A percentile compares a stretch with the other conserved stretches of the same genome.
Evolutionary conservation across 2,113 vertebrate species (phyloP).

Genomic region (Gopherus flavomarginatus): DNA sequence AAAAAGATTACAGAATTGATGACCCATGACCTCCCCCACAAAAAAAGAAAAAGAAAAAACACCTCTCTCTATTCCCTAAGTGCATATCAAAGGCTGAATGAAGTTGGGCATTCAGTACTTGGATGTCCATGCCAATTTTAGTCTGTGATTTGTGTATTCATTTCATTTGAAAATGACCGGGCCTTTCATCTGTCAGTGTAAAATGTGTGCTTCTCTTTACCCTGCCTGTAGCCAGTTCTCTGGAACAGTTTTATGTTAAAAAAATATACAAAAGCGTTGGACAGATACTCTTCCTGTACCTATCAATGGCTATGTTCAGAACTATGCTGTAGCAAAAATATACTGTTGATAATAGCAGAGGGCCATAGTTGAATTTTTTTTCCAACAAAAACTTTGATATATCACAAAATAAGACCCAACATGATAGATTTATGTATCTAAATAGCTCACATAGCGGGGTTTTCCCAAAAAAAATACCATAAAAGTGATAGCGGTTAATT

Average conservation of each 20-base stretch:
- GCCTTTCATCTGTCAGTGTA: constrained; percentile 71
- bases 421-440: background rate
- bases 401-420: too few species aligned
- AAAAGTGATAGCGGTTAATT: background rate
- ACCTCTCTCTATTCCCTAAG: constrained; percentile 34
- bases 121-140: constrained; percentile 61
- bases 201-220: constrained; percentile 48
- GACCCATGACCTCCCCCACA: background rate
- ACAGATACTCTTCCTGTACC: background rate
- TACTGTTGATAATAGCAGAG: background rate
- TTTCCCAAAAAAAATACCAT: background rate
- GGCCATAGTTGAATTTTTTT: background rate
- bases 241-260: constrained; percentile 13
- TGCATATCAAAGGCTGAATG: constrained; percentile 56
- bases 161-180: constrained; percentile 71
- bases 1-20: constrained; percentile 57
- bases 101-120: constrained; percentile 38
- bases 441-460: background rate
- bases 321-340: background rate
- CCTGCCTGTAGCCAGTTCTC: constrained; percentile 43
- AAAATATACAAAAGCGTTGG: constrained; percentile 10
- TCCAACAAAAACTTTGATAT: too few species aligned
- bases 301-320: background rate
- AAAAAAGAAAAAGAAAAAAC: background rate
- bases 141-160: constrained; percentile 66